A percentile compares a stretch with the other conserved stretches of the same genome.
These are phyloP conservation scores for Xanthia icteritia DNA, from an alignment of 2,888 invertebrate genomes.

Conservation along the genomic window DNA sequence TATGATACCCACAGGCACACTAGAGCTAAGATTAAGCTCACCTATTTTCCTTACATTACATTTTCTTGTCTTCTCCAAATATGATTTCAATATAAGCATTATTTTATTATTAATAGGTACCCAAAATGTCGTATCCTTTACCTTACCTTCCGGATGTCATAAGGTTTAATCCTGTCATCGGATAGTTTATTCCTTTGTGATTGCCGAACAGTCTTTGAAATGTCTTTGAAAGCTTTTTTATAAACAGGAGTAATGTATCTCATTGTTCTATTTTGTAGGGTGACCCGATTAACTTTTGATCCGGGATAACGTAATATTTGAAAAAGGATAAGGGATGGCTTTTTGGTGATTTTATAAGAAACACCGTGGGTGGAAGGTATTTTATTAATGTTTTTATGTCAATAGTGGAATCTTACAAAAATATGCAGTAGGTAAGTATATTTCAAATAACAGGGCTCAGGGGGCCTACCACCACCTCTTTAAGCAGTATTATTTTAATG, in stretches of 20 bases:
- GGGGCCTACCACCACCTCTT: too few species aligned
- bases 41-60: background rate
- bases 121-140: slow-evolving; percentile 8
- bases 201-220: slow-evolving; percentile 46
- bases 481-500: too few species aligned
- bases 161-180: slow-evolving; percentile 42
- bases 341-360: background rate
- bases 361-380: background rate
- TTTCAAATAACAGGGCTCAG: background rate
- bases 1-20: too few species aligned
- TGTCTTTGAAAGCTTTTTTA: slow-evolving; percentile 55
- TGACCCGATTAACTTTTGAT: slow-evolving; percentile 29
- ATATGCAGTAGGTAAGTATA: background rate
- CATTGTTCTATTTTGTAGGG: slow-evolving; percentile 52
- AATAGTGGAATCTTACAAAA: background rate
- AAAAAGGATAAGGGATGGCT: background rate
- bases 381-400: background rate
- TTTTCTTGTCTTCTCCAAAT: slow-evolving; percentile 10
- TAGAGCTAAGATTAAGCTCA: background rate
- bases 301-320: slow-evolving; percentile 43
- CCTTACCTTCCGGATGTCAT: slow-evolving; percentile 19
- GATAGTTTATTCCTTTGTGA: slow-evolving; percentile 56
- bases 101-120: slow-evolving; percentile 40
- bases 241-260: slow-evolving; percentile 65
- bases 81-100: slow-evolving; percentile 22